phyloP scores from a whole-genome alignment of 1,140 invertebrate genomes.

The Brachionus sp. region DNA sequence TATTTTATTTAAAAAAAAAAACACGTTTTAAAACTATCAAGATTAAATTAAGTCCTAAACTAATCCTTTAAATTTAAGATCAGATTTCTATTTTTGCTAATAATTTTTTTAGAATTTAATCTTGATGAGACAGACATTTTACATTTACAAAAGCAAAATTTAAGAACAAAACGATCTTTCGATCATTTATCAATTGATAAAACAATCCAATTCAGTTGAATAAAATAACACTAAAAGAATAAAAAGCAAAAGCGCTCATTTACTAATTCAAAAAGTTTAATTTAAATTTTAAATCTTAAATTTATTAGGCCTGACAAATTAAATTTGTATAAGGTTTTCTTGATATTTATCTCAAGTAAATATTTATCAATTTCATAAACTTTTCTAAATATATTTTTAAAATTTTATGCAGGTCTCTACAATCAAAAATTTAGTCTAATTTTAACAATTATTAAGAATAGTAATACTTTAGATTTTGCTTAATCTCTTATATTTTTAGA shows the following conservation, averaged over 20 bases:
- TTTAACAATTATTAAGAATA: conserved; percentile 17
- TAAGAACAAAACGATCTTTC: neutral
- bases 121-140: neutral
- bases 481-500: neutral
- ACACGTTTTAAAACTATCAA: neutral
- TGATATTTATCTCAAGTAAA: conserved; percentile 39
- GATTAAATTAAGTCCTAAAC: neutral
- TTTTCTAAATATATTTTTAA: neutral
- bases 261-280: neutral
- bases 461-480: conserved; percentile 4
- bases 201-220: neutral
- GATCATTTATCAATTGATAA: neutral
- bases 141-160: neutral
- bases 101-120: neutral
- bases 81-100: neutral
- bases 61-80: neutral
- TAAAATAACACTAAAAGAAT: neutral
- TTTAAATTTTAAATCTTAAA: conserved; percentile 23
- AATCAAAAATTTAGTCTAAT: neutral
- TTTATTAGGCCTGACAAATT: conserved; percentile 33
- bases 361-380: conserved; percentile 14
- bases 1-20: neutral
- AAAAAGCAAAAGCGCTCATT: neutral
- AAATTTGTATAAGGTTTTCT: conserved; percentile 38
- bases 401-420: conserved; percentile 16